These are phyloP conservation scores for Pterostichus madidus DNA, from an alignment of 2,888 invertebrate genomes.

Conservation along the genomic window DNA sequence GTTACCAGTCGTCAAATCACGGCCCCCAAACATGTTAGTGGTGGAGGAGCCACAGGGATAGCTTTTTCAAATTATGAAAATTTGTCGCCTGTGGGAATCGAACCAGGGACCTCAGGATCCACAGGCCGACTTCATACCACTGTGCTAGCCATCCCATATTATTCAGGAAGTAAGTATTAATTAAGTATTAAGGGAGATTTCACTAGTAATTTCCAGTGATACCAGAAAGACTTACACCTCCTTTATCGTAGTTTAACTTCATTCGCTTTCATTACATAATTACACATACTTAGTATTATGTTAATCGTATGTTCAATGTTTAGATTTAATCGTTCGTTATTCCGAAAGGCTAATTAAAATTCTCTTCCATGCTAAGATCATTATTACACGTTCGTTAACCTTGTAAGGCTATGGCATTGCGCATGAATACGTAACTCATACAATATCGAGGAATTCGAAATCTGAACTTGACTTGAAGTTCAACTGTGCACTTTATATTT, in stretches of 20 bases:
- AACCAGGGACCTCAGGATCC: no score
- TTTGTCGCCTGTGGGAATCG: no score
- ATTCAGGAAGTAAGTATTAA: not conserved
- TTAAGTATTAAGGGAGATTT: slow-evolving; percentile 27
- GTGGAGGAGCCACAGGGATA: no score
- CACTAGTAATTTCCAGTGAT: slow-evolving; percentile 6
- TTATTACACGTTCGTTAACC: slow-evolving; percentile 46
- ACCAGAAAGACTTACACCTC: not conserved
- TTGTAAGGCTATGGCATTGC: slow-evolving; percentile 38
- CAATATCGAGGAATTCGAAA: slow-evolving; percentile 23
- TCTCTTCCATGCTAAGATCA: slow-evolving; percentile 46
- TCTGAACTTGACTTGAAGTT: slow-evolving; percentile 30
- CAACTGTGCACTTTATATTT: slow-evolving; percentile 6
- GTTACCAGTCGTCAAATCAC: no score
- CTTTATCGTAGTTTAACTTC: slow-evolving; percentile 11
- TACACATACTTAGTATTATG: slow-evolving; percentile 25
- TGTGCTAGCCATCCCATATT: no score
- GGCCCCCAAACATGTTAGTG: no score
- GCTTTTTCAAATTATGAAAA: no score
- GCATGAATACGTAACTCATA: slow-evolving; percentile 8
- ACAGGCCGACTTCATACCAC: no score
- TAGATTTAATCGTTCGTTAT: slow-evolving; percentile 37
- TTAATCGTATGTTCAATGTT: slow-evolving; percentile 35
- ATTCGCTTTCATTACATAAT: slow-evolving; percentile 40
- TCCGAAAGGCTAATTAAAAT: slow-evolving; percentile 42